Conservation (phyloP, 1,140 invertebrate species). For the Lerema accius region DNA sequence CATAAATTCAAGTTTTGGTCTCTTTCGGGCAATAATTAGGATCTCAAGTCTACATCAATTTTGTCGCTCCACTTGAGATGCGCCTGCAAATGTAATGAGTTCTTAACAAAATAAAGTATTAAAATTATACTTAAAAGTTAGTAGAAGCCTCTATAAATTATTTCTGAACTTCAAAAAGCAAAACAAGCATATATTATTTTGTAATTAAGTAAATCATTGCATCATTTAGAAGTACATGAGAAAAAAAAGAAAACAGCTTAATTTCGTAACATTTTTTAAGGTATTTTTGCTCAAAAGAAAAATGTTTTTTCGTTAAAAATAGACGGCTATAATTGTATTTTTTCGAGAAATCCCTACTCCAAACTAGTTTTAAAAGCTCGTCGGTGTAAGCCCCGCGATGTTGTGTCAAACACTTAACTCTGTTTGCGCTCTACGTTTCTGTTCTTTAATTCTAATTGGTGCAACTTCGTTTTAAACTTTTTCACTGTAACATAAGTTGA, state of each 20-base stretch:
- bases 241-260: background rate
- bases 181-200: no score
- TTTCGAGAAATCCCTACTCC: conserved; percentile 17
- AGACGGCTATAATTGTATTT: conserved; percentile 10
- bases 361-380: conserved; percentile 25
- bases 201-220: background rate
- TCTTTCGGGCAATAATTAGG: no score
- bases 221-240: background rate
- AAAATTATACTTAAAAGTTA: no score
- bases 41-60: no score
- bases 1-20: no score
- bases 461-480: conserved; percentile 22
- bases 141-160: no score
- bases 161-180: no score
- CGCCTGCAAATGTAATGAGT: no score
- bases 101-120: no score
- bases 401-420: conserved; percentile 31
- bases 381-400: conserved; percentile 22
- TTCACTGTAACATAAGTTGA: conserved; percentile 18
- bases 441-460: conserved; percentile 30
- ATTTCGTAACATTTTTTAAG: background rate
- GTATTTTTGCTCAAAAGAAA: background rate
- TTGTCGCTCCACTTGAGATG: no score
- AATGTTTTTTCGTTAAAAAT: background rate
- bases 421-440: conserved; percentile 26